Evolutionary conservation across 1,140 invertebrate genomes (phyloP), one percentile per base, ranked within the genome.

Genomic region (Brevipalpus yothersi): DNA sequence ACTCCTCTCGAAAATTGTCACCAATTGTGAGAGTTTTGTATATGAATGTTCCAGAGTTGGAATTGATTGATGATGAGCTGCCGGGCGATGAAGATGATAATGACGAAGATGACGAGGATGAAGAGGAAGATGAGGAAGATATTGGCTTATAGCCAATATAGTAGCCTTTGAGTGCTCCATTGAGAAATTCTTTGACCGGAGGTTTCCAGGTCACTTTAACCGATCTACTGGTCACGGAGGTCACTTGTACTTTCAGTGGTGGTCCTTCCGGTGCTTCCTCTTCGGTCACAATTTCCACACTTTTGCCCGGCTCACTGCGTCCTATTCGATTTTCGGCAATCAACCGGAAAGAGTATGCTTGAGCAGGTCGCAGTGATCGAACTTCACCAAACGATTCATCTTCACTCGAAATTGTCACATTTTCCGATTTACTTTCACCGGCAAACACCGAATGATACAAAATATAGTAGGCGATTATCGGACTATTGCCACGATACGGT

Each of bases 241-340:
- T 66, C 11, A 71, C 69, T n/a, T 63, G 62, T 1, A 74, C 68
- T 41, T 71, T 63, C 9, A 63, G 57, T 12, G 73, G 73, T 12
- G 66, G 64, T 12, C 65, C 67, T 56, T 64, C 65, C 4, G 66
- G 66, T 40, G 62, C 66, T 79, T 88, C 84, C 75, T 89, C 86
- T 63, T 82, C 75, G 15, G 85, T 88, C 41, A 78, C 82, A 4
- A 84, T 80, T 72, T 82, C 79, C 13, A 87, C 78, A 49, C 91
- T 81, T 65, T 94, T 90, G 23, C 90, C 95, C n/a, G 91, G 81
- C 49, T 84, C 82, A 1, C 89, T 91, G 7, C 76, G 79, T 45
- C 95, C 95, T 53, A 90, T 92, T 74, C 95, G 94, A 74, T 98
- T 99, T 19, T 95, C 83, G 11, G 94, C 92, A 64, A 87, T 79